phyloP scores from a whole-genome alignment of 2,888 invertebrate species.

The Zygogramma bicolorata region DNA sequence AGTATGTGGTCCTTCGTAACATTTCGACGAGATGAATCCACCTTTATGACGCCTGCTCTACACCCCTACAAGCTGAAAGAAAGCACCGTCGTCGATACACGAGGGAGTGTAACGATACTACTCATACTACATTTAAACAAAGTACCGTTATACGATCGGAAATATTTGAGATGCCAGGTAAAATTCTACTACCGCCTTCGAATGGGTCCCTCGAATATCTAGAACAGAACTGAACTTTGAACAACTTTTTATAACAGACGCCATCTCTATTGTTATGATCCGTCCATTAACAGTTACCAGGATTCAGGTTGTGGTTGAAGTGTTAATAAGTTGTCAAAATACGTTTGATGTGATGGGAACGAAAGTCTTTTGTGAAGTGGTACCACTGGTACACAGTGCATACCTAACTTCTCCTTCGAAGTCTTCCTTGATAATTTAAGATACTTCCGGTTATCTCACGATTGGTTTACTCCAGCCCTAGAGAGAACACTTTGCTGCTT shows the following conservation, averaged over 20 bases:
- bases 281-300: conserved; percentile 18
- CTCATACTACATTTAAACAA: background rate
- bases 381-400: background rate
- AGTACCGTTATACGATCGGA: conserved; percentile 6
- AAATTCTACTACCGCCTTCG: conserved; percentile 11
- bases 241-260: conserved; percentile 14
- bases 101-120: background rate
- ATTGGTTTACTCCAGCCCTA: no score
- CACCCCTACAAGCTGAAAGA: background rate
- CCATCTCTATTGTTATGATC: conserved; percentile 18
- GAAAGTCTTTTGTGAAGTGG: background rate
- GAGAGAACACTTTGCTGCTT: no score
- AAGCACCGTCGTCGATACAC: background rate
- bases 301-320: conserved; percentile 7
- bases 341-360: background rate
- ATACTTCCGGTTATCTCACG: no score
- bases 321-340: background rate
- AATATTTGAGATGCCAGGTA: conserved; percentile 16
- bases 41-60: background rate
- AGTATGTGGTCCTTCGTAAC: no score
- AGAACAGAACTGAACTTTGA: background rate
- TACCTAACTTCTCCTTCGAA: no score
- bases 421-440: no score
- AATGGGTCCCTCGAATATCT: conserved; percentile 9
- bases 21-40: no score